Evolutionary conservation across 2,888 invertebrate species (phyloP).

Genomic region (Ethmia dodecea): DNA sequence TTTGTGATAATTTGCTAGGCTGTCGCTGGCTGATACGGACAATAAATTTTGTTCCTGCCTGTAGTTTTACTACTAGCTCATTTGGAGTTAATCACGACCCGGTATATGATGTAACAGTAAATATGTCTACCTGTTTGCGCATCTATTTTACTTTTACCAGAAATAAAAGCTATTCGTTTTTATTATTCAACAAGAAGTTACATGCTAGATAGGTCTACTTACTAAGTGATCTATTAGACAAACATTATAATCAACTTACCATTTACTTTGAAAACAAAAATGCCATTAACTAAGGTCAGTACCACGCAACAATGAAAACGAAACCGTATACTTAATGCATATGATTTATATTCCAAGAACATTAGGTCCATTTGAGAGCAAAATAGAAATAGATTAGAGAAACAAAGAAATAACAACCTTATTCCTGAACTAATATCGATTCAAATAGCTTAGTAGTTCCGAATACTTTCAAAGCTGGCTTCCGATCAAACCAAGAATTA

Average conservation of each 20-base stretch:
- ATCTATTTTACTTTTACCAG: no score
- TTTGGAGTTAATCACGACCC: no score
- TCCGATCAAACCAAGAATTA: constrained; percentile 1
- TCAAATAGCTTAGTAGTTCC: constrained; percentile 5
- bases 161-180: no score
- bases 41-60: no score
- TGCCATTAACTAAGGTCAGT: constrained; percentile 22
- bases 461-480: constrained; percentile 18
- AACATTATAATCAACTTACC: constrained; percentile 17
- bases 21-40: no score
- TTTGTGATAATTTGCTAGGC: no score
- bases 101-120: no score
- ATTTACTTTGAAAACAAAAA: constrained; percentile 22
- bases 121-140: no score
- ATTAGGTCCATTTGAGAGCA: background rate
- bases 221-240: constrained; percentile 14
- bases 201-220: no score
- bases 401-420: constrained; percentile 7
- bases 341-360: background rate
- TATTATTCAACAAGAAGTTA: no score
- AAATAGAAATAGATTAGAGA: background rate
- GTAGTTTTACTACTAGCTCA: no score
- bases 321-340: constrained; percentile 1
- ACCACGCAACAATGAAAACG: background rate
- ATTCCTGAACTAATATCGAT: constrained; percentile 1